Percentiles rank a stretch among this genome's conserved stretches.
These are phyloP conservation scores for Cyrtonyx montezumae DNA, from an alignment of 2,113 vertebrate species.

Conservation along the genomic window DNA sequence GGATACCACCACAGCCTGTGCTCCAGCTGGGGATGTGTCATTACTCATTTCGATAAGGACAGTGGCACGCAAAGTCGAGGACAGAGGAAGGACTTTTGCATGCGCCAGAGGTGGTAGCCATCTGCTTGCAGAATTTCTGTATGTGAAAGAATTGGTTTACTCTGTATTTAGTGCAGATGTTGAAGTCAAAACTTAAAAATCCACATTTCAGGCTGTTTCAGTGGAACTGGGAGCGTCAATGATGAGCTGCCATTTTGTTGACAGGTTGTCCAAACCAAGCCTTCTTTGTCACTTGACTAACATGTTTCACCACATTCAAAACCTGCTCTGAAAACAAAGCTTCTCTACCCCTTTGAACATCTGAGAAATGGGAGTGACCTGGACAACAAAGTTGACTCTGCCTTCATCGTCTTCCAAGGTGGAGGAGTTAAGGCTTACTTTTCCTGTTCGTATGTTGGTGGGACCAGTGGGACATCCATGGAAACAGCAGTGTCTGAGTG, in stretches of 20 bases:
- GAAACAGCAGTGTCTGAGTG: not conserved
- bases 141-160: not conserved
- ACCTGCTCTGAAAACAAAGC: not conserved
- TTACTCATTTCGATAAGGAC: not conserved
- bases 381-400: not conserved
- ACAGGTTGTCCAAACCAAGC: not conserved
- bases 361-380: not conserved
- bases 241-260: not conserved
- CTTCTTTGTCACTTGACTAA: not conserved
- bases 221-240: fast-evolving
- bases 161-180: not conserved
- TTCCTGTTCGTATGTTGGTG: not conserved
- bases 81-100: not conserved
- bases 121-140: not conserved
- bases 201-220: fast-evolving
- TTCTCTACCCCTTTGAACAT: not conserved
- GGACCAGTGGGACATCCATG: not conserved
- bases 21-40: constrained; percentile 11
- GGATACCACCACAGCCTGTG: not conserved
- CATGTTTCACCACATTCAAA: not conserved
- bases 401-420: not conserved
- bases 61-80: not conserved
- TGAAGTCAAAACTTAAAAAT: not conserved
- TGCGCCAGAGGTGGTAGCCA: not conserved
- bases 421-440: not conserved